Evolutionary conservation across 2,113 vertebrate species (phyloP).

Genomic region (Lasiurus cinereus): DNA sequence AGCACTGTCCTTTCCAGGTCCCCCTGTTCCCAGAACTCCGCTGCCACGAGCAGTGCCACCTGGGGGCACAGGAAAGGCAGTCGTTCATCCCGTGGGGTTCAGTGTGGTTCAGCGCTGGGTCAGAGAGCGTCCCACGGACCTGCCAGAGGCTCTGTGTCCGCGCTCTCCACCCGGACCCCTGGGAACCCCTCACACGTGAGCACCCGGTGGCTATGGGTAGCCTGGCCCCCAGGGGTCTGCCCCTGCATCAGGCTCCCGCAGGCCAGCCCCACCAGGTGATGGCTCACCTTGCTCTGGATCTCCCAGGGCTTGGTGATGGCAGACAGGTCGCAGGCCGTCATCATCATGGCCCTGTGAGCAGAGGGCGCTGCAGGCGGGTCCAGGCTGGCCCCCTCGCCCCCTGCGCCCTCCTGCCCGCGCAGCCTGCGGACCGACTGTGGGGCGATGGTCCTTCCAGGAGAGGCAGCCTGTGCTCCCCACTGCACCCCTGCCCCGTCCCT

Average conservation of each 20-base stretch:
- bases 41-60: constrained; percentile 96
- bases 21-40: constrained; percentile 99
- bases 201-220: accelerated
- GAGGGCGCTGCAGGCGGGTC: not conserved
- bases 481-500: accelerated
- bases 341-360: constrained; percentile 97
- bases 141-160: not conserved
- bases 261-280: accelerated
- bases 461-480: not conserved
- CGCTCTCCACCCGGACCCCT: not conserved
- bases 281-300: constrained; percentile 97
- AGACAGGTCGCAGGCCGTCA: constrained; percentile 98
- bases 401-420: accelerated
- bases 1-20: constrained; percentile 96
- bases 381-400: not conserved
- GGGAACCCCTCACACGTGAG: not conserved
- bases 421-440: not conserved
- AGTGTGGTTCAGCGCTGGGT: accelerated
- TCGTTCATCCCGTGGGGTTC: not conserved
- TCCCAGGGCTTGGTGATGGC: constrained; percentile 99
- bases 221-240: too few species aligned
- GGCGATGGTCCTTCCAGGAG: not conserved
- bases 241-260: not conserved
- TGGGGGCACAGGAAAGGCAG: constrained; percentile 71
- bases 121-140: not conserved